Conservation (phyloP, 1,140 invertebrate species). For the Lucilia sericata region DNA sequence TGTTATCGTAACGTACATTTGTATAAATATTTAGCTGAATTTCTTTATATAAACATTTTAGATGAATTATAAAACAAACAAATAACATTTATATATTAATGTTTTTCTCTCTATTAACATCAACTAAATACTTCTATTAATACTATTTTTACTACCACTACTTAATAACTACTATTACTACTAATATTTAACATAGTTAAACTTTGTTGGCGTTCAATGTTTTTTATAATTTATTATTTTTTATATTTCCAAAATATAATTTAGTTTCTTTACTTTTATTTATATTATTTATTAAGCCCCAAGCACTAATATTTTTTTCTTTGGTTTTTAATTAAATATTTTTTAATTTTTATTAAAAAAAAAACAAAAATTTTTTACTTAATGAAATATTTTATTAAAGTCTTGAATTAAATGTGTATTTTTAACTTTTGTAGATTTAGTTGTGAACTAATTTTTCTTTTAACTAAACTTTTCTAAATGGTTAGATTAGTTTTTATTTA, state of each 20-base stretch:
- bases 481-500: constrained; percentile 1
- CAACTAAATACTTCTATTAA: neutral
- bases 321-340: neutral
- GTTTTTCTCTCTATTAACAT: neutral
- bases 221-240: constrained; percentile 8
- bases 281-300: neutral
- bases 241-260: neutral
- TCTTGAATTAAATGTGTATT: constrained; percentile 10
- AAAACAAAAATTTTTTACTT: neutral
- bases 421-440: neutral
- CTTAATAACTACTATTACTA: neutral
- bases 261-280: neutral
- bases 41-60: neutral
- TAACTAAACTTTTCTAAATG: neutral
- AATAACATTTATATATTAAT: neutral
- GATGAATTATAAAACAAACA: neutral
- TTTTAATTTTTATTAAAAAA: neutral
- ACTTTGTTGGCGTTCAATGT: constrained; percentile 43
- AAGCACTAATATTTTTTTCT: neutral
- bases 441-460: neutral
- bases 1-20: neutral
- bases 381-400: neutral
- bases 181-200: constrained; percentile 31
- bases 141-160: neutral
- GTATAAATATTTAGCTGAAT: too few species aligned